Percentiles rank a stretch among this genome's conserved stretches.
Conservation (phyloP, 1,140 invertebrate species). For the Dolichoris vasculosae region DNA sequence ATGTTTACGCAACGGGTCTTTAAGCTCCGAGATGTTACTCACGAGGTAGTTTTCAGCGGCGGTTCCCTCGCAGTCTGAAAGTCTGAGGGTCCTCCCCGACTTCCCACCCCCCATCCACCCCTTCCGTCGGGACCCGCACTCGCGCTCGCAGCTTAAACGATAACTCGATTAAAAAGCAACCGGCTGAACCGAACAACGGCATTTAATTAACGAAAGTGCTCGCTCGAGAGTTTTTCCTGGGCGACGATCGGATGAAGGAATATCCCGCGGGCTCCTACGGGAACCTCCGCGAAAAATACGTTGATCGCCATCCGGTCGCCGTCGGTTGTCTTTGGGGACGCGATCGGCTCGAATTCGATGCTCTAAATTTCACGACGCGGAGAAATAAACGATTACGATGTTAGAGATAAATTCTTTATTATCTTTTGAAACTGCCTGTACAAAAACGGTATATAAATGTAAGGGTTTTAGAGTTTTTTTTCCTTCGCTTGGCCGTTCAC, state of each 20-base stretch:
- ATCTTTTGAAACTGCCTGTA: neutral
- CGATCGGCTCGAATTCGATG: too few species aligned
- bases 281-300: slow-evolving; percentile 51
- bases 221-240: slow-evolving; percentile 62
- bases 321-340: too few species aligned
- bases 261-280: slow-evolving; percentile 33
- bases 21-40: slow-evolving; percentile 60
- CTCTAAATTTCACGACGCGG: too few species aligned
- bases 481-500: slow-evolving; percentile 63
- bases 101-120: neutral
- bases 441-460: neutral
- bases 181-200: slow-evolving; percentile 69
- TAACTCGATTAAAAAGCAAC: slow-evolving; percentile 71
- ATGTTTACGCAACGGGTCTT: slow-evolving; percentile 66
- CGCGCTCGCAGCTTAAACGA: slow-evolving; percentile 65
- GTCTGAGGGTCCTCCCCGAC: slow-evolving; percentile 13
- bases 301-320: too few species aligned
- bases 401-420: too few species aligned
- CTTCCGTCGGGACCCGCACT: slow-evolving; percentile 59
- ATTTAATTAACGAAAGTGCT: slow-evolving; percentile 73
- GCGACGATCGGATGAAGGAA: slow-evolving; percentile 24
- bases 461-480: neutral
- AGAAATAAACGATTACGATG: too few species aligned
- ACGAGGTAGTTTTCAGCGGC: neutral
- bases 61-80: neutral